phyloP scores from a whole-genome alignment of 2,113 vertebrate genomes.

The Microtus richardsoni region DNA sequence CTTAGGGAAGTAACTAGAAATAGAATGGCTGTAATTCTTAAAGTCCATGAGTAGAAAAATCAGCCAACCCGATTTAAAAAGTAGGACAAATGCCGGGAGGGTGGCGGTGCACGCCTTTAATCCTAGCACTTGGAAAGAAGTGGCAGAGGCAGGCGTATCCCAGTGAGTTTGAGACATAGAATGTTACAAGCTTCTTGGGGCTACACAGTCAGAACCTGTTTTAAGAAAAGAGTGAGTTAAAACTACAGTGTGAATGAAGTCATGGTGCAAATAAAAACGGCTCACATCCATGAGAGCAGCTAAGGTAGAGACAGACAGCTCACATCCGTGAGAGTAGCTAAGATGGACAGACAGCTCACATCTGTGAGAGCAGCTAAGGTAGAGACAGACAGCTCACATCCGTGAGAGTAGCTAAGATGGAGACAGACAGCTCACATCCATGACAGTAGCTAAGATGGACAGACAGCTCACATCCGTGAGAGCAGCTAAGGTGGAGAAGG shows the following conservation, averaged over 20 bases:
- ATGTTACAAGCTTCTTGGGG: background rate
- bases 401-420: no score
- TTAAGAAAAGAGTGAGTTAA: background rate
- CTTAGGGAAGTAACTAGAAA: background rate
- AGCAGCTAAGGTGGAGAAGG: no score
- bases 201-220: background rate
- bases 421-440: background rate
- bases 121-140: background rate
- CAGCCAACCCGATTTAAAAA: background rate
- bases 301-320: background rate
- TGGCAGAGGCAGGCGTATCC: background rate
- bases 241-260: background rate
- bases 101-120: background rate
- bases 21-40: background rate
- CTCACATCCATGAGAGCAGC: background rate
- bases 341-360: background rate
- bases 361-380: background rate
- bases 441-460: background rate
- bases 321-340: background rate
- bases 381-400: no score
- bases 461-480: no score
- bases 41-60: slow-evolving; percentile 11
- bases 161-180: background rate
- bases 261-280: background rate
- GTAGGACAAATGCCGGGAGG: background rate